Conservation (phyloP, 1,140 invertebrate genomes). For the Diploscapter pachys region DNA sequence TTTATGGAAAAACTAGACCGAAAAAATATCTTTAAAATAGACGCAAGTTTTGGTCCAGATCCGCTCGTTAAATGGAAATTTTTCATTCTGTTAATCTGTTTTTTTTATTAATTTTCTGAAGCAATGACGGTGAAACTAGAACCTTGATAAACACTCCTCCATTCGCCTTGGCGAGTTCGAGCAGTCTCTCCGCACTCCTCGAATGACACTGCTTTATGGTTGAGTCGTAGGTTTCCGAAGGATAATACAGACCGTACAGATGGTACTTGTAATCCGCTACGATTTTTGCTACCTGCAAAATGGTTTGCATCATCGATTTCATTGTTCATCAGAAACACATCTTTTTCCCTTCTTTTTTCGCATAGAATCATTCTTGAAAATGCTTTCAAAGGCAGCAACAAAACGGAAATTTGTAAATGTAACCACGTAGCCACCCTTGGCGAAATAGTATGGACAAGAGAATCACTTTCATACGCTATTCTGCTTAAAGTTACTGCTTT, state of each 20-base stretch:
- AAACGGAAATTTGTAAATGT: no score
- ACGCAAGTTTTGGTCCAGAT: no score
- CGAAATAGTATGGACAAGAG: neutral
- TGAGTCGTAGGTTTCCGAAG: constrained; percentile 69
- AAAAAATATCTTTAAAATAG: neutral
- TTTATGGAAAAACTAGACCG: no score
- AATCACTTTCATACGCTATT: no score
- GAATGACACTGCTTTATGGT: constrained; percentile 73
- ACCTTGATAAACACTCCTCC: constrained; percentile 95
- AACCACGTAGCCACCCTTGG: neutral
- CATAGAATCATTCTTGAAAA: no score
- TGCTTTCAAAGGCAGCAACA: no score
- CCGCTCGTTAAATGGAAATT: no score
- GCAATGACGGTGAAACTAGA: neutral
- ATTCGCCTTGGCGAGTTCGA: constrained; percentile 84
- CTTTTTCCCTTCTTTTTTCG: no score
- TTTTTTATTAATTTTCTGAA: neutral
- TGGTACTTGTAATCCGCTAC: constrained; percentile 74
- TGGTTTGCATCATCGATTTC: neutral
- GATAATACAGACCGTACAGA: constrained; percentile 69
- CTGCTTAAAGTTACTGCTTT: no score
- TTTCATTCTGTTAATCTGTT: neutral
- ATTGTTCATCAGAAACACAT: no score
- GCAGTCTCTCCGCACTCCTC: constrained; percentile 77
- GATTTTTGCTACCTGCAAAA: constrained; percentile 69